Base-by-base conservation (phyloP, 2,888 invertebrate genomes). In the Laothoe populi region DNA sequence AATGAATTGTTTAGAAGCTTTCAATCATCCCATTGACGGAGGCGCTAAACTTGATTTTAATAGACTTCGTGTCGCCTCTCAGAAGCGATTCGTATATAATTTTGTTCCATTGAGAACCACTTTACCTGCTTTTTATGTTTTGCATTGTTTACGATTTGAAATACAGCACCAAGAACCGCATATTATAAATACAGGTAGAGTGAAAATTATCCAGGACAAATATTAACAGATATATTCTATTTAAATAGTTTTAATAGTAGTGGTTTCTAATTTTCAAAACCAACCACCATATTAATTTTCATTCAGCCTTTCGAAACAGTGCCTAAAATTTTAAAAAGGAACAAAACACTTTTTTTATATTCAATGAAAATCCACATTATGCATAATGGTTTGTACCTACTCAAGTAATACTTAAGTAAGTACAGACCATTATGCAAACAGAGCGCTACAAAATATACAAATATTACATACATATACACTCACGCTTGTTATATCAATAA, bases 1-100 rank as follows among this genome's bases (percentile, higher is more conserved):
- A 79, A 85, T 82, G 85, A 82, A 91, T 91, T 90, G 91, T 91
- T 89, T 91, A 86, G 83, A 82, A 77, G 81, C 89, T 72, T 87
- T 92, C 91, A 88, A 90, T 92, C 91, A 90, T 88, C 83, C 83
- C 86, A 91, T 91, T 90, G 87, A 90, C 78, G 79, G 74, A 81
- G 88, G 90, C 88, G 90, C 90, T 88, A 89, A 91, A 91, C 80
- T 83, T 77, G 83, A 88, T 82, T 92, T 92, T 92, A 92, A 92
- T 92, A 92, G 92, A 92, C 92, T 90, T 71, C 63, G 72, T 78
- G 92, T 92, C 92, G 92, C 92, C 92, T 86, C 79, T 66, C 59
- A 83, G 82, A 86, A 88, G 84, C 79, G 77, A 85, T 88, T 83
- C 86, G 79, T 83, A 80, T 85, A 82, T 77, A 81, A 83, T 87